Percentiles rank a stretch among this genome's conserved stretches.
These are phyloP conservation scores for Anoplopoma fimbria DNA, from an alignment of 2,113 vertebrate species.

Conservation along the genomic window DNA sequence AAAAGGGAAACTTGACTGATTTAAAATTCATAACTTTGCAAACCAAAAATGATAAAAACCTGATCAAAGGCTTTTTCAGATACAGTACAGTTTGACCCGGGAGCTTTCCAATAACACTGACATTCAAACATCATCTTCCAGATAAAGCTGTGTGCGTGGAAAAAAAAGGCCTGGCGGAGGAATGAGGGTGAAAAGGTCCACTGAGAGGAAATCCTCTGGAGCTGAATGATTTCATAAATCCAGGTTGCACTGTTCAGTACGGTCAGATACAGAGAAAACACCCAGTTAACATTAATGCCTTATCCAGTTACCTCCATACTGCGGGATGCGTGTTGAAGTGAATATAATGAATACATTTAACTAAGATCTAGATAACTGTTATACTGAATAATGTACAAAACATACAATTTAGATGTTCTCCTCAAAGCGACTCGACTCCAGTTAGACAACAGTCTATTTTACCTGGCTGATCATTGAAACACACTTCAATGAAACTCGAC, in stretches of 20 bases:
- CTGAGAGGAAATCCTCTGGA: conserved; percentile 39
- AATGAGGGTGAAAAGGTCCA: conserved; percentile 33
- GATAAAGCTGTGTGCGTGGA: conserved; percentile 30
- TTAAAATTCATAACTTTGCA: too few relatives aligned
- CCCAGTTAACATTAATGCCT: not conserved
- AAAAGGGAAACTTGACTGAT: not conserved
- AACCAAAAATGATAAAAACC: conserved; percentile 24
- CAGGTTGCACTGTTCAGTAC: not conserved
- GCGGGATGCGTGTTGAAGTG: not conserved
- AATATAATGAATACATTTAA: too few relatives aligned
- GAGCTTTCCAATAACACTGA: conserved; percentile 47
- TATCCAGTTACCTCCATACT: not conserved
- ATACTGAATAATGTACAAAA: too few relatives aligned
- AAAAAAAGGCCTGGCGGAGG: conserved; percentile 19
- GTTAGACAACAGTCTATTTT: not conserved
- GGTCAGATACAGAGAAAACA: conserved; percentile 24
- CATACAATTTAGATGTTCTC: too few relatives aligned
- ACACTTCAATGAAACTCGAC: not conserved
- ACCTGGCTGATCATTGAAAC: not conserved
- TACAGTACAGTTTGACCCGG: conserved; percentile 23
- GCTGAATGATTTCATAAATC: conserved; percentile 43
- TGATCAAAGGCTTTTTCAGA: conserved; percentile 7
- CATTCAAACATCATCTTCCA: conserved; percentile 50
- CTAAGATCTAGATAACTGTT: too few relatives aligned
- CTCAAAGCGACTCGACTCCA: too few relatives aligned